phyloP scores from a whole-genome alignment of 2,113 vertebrate genomes.

The Chaenogobius annularis region DNA sequence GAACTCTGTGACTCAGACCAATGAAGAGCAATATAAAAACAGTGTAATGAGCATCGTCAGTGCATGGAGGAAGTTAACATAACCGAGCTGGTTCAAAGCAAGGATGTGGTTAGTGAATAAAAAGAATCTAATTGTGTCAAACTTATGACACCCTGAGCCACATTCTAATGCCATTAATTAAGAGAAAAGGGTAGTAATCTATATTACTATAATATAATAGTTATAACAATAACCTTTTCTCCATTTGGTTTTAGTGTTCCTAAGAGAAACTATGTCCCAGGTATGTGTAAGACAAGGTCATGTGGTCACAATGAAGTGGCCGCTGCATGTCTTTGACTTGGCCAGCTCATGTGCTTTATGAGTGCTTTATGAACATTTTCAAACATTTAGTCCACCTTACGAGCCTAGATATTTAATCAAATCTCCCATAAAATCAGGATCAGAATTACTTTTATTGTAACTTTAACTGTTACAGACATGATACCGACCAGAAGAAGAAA shows the following conservation, averaged over 20 bases:
- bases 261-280: constrained; percentile 7
- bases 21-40: constrained; percentile 7
- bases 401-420: constrained; percentile 1
- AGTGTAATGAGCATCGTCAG: not conserved
- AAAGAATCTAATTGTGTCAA: constrained; percentile 18
- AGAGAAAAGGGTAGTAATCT: not conserved
- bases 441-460: no score
- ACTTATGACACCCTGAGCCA: constrained; percentile 18
- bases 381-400: constrained; percentile 13
- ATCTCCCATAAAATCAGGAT: not conserved
- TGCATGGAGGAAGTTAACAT: constrained; percentile 21
- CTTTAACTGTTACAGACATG: no score
- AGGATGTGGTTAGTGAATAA: constrained; percentile 30
- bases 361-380: constrained; percentile 22
- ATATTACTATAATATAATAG: no score
- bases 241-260: not conserved
- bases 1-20: constrained; percentile 21
- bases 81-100: constrained; percentile 22
- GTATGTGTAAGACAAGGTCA: constrained; percentile 28
- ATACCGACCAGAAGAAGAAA: no score
- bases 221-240: not conserved
- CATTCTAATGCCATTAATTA: not conserved
- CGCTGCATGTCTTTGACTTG: constrained; percentile 18
- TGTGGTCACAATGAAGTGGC: constrained; percentile 25
- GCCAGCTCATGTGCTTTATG: constrained; percentile 29